phyloP scores from a whole-genome alignment of 2,888 invertebrate genomes.

The Acheta domesticus region DNA sequence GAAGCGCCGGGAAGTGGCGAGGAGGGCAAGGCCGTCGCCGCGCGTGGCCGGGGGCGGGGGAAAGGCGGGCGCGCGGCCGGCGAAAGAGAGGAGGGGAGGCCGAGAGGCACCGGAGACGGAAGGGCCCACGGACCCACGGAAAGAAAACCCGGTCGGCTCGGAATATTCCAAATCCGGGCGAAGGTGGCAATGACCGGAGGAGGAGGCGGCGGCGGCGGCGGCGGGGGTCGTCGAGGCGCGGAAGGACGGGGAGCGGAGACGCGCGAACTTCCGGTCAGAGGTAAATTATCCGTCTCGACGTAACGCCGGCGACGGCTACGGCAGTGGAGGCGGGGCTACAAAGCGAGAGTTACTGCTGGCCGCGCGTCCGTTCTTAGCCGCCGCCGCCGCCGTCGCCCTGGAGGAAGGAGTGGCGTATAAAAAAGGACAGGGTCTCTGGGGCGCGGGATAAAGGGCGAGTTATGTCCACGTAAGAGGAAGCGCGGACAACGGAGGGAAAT shows the following conservation, averaged over 20 bases:
- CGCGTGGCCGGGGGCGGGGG: too few relatives aligned
- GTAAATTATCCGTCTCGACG: neutral
- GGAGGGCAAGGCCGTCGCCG: too few relatives aligned
- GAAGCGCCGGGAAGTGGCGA: neutral
- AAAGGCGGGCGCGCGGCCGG: too few relatives aligned
- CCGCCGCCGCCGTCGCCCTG: neutral
- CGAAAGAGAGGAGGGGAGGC: neutral
- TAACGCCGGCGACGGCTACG: neutral
- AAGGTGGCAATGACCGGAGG: too few relatives aligned
- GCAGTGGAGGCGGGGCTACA: neutral
- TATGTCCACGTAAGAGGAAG: neutral
- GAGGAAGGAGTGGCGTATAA: neutral
- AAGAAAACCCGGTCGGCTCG: neutral
- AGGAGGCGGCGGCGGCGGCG: neutral
- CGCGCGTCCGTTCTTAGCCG: neutral
- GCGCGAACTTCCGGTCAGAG: conserved; percentile 5
- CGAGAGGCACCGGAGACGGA: neutral
- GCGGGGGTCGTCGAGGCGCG: neutral
- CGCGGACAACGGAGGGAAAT: conserved; percentile 7
- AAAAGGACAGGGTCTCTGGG: neutral
- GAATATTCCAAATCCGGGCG: too few relatives aligned
- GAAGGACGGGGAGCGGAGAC: conserved; percentile 4
- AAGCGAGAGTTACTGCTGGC: conserved; percentile 1
- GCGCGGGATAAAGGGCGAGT: neutral
- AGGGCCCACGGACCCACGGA: neutral